Conservation (phyloP, 2,113 vertebrate species). For the Gopherus flavomarginatus region DNA sequence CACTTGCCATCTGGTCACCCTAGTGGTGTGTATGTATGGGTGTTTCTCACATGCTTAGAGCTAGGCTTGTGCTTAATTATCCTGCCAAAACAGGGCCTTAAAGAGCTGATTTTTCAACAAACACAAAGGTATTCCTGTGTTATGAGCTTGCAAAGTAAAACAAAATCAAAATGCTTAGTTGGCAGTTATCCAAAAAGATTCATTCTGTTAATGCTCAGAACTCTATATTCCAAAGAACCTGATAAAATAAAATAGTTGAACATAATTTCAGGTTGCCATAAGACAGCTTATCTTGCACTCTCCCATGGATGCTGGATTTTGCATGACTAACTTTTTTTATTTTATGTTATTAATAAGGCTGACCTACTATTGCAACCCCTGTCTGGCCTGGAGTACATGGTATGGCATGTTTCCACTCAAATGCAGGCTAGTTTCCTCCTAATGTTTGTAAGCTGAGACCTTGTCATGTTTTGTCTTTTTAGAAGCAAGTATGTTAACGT, state of each 20-base stretch:
- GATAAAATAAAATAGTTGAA: neutral
- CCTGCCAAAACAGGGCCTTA: neutral
- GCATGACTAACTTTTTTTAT: neutral
- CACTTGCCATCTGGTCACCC: no score
- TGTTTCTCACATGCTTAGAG: neutral
- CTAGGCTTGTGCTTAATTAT: neutral
- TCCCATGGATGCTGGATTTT: neutral
- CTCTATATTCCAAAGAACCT: neutral
- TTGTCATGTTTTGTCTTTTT: neutral
- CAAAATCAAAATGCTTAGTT: neutral
- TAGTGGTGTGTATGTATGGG: no score
- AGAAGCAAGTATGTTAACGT: slow-evolving; percentile 3
- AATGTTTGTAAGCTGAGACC: neutral
- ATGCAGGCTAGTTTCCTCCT: neutral
- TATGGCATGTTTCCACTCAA: neutral
- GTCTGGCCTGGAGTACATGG: neutral
- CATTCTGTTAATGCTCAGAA: neutral
- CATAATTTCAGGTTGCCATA: neutral
- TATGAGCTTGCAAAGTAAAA: neutral
- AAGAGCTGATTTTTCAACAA: neutral
- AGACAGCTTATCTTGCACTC: neutral
- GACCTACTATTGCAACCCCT: neutral
- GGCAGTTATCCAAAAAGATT: neutral
- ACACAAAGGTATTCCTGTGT: neutral
- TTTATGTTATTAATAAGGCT: neutral